Conservation (phyloP, 1,140 invertebrate genomes). For the Trinorchestia longiramus region DNA sequence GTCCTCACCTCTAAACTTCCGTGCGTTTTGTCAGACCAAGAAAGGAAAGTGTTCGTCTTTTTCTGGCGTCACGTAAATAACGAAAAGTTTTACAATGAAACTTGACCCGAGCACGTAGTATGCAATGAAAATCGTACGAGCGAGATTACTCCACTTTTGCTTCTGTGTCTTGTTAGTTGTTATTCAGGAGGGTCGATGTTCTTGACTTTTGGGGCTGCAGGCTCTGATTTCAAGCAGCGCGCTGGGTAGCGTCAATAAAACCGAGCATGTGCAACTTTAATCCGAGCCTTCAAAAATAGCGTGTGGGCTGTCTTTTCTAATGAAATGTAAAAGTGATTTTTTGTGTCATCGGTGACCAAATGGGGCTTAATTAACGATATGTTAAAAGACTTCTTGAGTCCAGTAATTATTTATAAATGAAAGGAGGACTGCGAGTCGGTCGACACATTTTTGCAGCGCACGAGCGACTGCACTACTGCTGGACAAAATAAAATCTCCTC, state of each 20-base stretch:
- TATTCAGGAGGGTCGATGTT: neutral
- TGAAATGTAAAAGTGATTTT: neutral
- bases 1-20: conserved; percentile 29
- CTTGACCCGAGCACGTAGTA: conserved; percentile 8
- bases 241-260: neutral
- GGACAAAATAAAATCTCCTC: neutral
- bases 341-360: neutral
- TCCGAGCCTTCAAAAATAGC: neutral
- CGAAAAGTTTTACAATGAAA: conserved; percentile 45
- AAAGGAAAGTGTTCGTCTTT: neutral
- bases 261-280: neutral
- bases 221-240: neutral
- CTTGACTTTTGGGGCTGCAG: neutral
- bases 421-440: neutral
- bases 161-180: neutral
- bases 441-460: neutral
- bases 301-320: neutral
- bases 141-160: neutral
- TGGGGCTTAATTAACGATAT: neutral
- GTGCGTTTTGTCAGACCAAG: conserved; percentile 1
- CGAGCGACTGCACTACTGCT: neutral
- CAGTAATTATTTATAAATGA: neutral
- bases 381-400: neutral
- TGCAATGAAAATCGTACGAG: neutral
- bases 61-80: conserved; percentile 29